Percentiles rank a stretch among this genome's conserved stretches.
phyloP scores from a whole-genome alignment of 2,797 vertebrate genomes.

The Tokudaia muenninki region DNA sequence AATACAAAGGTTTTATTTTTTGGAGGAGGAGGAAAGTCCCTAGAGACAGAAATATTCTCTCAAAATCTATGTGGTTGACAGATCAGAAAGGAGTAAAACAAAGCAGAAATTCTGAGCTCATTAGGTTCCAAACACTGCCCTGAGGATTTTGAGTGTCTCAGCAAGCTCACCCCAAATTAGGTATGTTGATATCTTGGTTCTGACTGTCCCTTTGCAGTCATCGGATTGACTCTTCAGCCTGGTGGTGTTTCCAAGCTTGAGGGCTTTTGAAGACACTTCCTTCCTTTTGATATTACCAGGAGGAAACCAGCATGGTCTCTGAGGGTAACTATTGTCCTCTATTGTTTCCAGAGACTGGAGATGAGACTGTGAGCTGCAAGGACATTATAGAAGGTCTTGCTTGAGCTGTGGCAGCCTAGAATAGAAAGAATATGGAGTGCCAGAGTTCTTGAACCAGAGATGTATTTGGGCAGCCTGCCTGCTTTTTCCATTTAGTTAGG shows the following conservation, averaged over 20 bases:
- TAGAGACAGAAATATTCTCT: background rate
- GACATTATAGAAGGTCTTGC: background rate
- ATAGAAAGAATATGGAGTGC: background rate
- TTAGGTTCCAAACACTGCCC: background rate
- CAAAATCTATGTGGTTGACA: background rate
- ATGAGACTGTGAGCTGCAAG: background rate
- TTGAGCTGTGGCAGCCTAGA: background rate
- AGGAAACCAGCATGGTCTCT: background rate
- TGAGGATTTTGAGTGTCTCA: background rate
- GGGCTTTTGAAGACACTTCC: background rate
- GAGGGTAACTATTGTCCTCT: background rate
- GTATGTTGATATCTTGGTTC: background rate
- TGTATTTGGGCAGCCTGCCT: constrained; percentile 14
- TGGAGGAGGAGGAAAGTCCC: background rate
- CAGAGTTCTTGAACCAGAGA: background rate
- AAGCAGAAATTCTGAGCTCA: constrained; percentile 19
- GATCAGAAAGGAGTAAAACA: background rate
- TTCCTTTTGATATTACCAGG: background rate
- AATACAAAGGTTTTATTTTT: background rate
- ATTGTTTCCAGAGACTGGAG: constrained; percentile 13
- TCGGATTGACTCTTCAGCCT: background rate
- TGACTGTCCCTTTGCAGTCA: background rate
- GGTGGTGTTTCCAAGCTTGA: background rate
- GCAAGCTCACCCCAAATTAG: background rate
- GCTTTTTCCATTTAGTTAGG: constrained; percentile 54